Base-by-base conservation (phyloP, 1,140 invertebrate species). In the Pseudobourletiella spinata region DNA sequence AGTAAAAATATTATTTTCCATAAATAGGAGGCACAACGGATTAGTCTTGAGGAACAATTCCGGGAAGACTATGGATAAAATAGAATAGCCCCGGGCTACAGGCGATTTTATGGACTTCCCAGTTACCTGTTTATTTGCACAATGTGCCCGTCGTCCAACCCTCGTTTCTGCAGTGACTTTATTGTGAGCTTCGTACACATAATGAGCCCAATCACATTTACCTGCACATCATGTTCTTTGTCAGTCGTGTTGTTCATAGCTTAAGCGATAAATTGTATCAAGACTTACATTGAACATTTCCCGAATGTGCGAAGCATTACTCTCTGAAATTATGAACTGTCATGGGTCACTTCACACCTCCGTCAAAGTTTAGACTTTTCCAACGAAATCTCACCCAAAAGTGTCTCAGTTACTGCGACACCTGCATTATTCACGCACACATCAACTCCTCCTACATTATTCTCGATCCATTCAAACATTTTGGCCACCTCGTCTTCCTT, bases 401-500 rank as follows among this genome's bases (percentile, higher is more conserved):
- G 46, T 18, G 61, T 50, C 3, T 52, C 8, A 25, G 61, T 32
- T 24, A 43, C 28, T 18, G 46, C 67, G 0, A 82, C 69, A 1
- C 84, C 87, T 2, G 87, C 87, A 71, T 86, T 88, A 71, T 89
- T 90, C 25, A 90, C 76, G 44, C 88, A 75, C 1, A 89, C 75
- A 70, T 88, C 81, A 1, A 87, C 76, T 16, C 82, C 80, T 3
- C 83, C 84, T 29, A 83, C 73, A 1, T 79, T 78, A 11, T 78
- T 72, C 44, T 81, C 77, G 15, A 83, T 78, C 78, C 79, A 82
- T 57, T 80, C 71, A 70, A 90, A 89, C 43, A 84, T 80, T 18
- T 75, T 73, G 14, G 80, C 70, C 39, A 90, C 81, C 0, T 87
- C 82, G 1, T 80, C 77, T 70, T 82, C 80, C n/a, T 83, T 81